Base-by-base conservation (phyloP, 2,797 vertebrate genomes). In the Siniperca scherzeri region DNA sequence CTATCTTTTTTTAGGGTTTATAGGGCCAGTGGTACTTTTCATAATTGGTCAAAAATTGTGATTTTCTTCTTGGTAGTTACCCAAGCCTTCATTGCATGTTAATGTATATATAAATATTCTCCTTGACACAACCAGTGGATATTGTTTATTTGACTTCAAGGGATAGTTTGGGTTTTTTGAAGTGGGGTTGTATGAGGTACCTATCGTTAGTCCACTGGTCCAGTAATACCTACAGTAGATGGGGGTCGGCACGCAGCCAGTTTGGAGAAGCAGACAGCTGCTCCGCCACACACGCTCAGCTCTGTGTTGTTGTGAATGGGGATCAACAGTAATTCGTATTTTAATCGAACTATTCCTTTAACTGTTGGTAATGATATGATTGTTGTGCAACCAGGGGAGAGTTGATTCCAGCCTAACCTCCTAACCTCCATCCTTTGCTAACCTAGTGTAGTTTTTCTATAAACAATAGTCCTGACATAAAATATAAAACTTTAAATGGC, bases 381-480 rank as follows among this genome's bases (percentile, higher is more conserved):
- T 70, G 13, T 74, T 66, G 13, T 80, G 22, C 27, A 81, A 71
- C 36, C 19, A 61, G 21, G 7, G 59, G 77, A 61, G 22, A 70
- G 38, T 65, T 77, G 46, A 70, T 36, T 36, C 36, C 7, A 36
- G 5, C 36, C 36, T 36, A 7, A 36, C 36, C 36, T 36, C 36
- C 36, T 36, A 36, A 36, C 36, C 36, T 36, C 36, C 36, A 36
- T 36, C 36, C 36, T 78, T 57, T 76, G 40, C 17, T 61, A 30
- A 70, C 36, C 1, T 4, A 59, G 4, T 77, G 19, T 68, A 11
- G 33, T 53, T 57, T 5, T 57, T 81, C 38, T 42, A 16, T 57
- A 48, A 65, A 27, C 25, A 25, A 10, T 17, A 33, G 21, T 30
- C 2, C 44, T 64, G n/a, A 46, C 1, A 27, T 42, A 27, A 80